phyloP scores from a whole-genome alignment of 2,888 invertebrate genomes.

The Tetragonisca angustula region DNA sequence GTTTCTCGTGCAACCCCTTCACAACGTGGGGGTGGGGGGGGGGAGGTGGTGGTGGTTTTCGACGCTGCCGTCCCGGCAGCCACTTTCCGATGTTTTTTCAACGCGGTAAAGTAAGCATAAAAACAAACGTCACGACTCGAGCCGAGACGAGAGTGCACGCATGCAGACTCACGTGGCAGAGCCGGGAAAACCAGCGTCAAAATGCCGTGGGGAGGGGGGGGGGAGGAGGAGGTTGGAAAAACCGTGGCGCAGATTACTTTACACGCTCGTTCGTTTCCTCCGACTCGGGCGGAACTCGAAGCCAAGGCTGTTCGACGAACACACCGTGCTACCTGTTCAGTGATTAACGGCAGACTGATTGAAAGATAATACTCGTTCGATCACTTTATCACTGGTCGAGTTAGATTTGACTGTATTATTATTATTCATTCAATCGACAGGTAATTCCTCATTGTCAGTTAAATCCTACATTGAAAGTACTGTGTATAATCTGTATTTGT shows the following conservation, averaged over 20 bases:
- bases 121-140: slow-evolving; percentile 75
- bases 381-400: no score
- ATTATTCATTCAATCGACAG: no score
- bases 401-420: no score
- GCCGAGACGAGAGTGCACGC: slow-evolving; percentile 64
- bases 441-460: no score
- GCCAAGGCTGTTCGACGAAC: slow-evolving; percentile 1
- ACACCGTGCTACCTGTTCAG: slow-evolving; percentile 9
- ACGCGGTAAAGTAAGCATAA: slow-evolving; percentile 71
- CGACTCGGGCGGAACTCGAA: slow-evolving; percentile 11
- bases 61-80: slow-evolving; percentile 39
- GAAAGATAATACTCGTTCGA: neutral
- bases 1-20: slow-evolving; percentile 28
- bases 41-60: slow-evolving; percentile 21
- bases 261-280: slow-evolving; percentile 7
- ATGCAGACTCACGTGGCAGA: slow-evolving; percentile 24
- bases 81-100: slow-evolving; percentile 65
- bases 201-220: slow-evolving; percentile 1
- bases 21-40: neutral
- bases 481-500: no score
- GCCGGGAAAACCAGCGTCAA: slow-evolving; percentile 39
- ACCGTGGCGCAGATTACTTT: slow-evolving; percentile 20
- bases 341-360: neutral
- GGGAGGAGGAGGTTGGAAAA: neutral
- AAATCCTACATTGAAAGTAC: no score